phyloP scores from a whole-genome alignment of 2,113 vertebrate genomes.

The Tichodroma muraria region DNA sequence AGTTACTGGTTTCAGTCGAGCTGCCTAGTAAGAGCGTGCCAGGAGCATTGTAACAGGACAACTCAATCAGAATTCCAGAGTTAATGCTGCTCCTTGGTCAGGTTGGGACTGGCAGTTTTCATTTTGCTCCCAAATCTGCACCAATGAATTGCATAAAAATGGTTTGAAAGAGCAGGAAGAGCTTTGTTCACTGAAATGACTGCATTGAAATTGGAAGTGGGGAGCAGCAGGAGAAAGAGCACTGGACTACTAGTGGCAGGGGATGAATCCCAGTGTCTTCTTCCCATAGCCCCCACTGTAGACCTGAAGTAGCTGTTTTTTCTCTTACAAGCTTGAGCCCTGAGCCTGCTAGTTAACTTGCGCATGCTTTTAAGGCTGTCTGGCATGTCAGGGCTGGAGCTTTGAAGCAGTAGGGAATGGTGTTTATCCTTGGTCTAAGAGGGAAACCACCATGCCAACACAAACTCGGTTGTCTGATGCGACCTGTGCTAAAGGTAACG shows the following conservation, averaged over 20 bases:
- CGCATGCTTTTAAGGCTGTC: background rate
- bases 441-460: background rate
- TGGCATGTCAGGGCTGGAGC: background rate
- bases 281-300: accelerated
- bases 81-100: background rate
- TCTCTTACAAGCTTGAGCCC: background rate
- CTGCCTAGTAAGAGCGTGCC: background rate
- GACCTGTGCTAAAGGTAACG: background rate
- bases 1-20: background rate
- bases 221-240: background rate
- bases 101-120: background rate
- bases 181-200: background rate
- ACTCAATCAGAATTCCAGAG: background rate
- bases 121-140: background rate
- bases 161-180: background rate
- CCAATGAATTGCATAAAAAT: background rate
- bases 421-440: background rate
- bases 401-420: accelerated
- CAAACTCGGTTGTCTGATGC: background rate
- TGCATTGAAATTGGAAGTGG: background rate
- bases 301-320: background rate
- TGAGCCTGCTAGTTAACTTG: background rate
- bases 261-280: accelerated
- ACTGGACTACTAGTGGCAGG: background rate
- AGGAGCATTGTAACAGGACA: background rate